These are phyloP conservation scores for Aphelinus atriplicis DNA, from an alignment of 1,140 invertebrate genomes.

Conservation along the genomic window DNA sequence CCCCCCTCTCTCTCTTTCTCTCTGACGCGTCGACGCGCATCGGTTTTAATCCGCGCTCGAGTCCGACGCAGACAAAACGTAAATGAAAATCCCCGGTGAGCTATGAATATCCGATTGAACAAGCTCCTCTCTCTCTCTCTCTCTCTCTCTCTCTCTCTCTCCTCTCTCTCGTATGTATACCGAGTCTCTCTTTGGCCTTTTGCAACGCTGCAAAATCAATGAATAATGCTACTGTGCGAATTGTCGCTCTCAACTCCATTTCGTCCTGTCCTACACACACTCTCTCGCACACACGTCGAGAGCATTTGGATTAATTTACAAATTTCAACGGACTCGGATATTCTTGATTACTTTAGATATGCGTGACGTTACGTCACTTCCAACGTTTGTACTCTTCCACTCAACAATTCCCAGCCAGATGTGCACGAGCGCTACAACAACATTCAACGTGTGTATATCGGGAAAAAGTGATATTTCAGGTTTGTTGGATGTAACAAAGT, in stretches of 20 bases:
- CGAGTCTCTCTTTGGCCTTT: neutral
- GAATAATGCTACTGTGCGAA: constrained; percentile 21
- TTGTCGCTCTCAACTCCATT: neutral
- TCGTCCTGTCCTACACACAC: too few relatives aligned
- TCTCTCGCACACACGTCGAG: neutral
- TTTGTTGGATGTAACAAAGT: too few relatives aligned
- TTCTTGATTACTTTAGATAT: neutral
- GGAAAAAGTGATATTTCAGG: too few relatives aligned
- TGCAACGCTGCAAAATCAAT: constrained; percentile 22
- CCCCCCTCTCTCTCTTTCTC: neutral
- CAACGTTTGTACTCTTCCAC: too few relatives aligned
- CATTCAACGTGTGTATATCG: too few relatives aligned
- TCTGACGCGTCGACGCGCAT: constrained; percentile 16
- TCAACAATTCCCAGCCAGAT: too few relatives aligned
- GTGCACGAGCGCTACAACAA: too few relatives aligned
- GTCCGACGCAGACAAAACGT: neutral
- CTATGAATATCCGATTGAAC: constrained; percentile 22
- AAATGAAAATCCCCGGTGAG: constrained; percentile 30
- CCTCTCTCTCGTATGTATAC: neutral
- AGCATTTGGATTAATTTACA: constrained; percentile 43
- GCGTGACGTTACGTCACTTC: neutral
- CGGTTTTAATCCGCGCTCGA: neutral
- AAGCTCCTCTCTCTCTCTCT: neutral
- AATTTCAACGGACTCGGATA: neutral
- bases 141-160: neutral